phyloP scores from a whole-genome alignment of 2,113 vertebrate genomes.

The Perca fluviatilis region DNA sequence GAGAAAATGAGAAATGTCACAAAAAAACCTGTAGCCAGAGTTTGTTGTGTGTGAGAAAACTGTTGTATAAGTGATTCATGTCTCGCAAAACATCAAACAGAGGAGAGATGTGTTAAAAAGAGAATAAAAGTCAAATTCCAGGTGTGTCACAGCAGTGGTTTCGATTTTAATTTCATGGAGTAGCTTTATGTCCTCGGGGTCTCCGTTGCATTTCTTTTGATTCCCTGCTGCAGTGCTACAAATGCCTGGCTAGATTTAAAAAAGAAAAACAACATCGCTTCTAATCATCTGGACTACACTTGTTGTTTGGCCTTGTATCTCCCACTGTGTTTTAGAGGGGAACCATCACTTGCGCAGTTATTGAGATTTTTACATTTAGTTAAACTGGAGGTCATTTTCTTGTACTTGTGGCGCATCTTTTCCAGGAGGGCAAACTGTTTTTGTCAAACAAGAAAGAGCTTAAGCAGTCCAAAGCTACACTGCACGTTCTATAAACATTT shows the following conservation, averaged over 20 bases:
- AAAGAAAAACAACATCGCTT: not conserved
- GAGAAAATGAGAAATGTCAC: conserved; percentile 42
- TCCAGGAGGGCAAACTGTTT: not conserved
- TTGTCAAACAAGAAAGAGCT: not conserved
- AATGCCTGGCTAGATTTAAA: not conserved
- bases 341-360: not conserved
- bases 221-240: conserved; percentile 20
- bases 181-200: not conserved
- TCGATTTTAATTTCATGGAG: conserved; percentile 15
- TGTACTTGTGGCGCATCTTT: not conserved
- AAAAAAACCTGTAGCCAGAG: not conserved
- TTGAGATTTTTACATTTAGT: not conserved
- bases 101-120: not conserved
- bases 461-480: not conserved
- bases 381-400: not conserved
- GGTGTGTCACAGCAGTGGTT: conserved; percentile 30
- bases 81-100: conserved; percentile 36
- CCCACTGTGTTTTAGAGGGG: conserved; percentile 2
- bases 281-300: not conserved
- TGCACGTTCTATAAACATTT: not conserved
- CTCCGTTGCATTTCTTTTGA: conserved; percentile 13
- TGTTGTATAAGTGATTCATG: not conserved
- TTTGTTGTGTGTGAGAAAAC: conserved; percentile 9
- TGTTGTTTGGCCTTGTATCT: conserved; percentile 22
- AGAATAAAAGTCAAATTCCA: conserved; percentile 24